Conservation (phyloP, 2,888 invertebrate genomes). For the Penaeus monodon region DNA sequence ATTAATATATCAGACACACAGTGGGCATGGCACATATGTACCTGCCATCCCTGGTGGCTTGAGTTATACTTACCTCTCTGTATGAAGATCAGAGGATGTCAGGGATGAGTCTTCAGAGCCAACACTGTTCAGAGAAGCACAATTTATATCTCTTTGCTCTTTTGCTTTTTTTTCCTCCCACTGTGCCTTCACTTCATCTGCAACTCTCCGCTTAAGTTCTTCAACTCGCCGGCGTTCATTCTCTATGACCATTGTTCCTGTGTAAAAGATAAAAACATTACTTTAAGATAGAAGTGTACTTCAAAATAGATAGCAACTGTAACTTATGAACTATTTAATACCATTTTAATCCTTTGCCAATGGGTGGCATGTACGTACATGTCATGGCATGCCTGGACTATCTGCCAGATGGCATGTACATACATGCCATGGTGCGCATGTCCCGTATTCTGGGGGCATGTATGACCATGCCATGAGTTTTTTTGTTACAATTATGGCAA, state of each 20-base stretch:
- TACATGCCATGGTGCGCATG: not conserved
- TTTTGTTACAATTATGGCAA: too few relatives aligned
- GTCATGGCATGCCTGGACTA: too few relatives aligned
- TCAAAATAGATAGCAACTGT: too few relatives aligned
- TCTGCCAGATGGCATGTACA: not conserved
- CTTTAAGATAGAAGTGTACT: too few relatives aligned
- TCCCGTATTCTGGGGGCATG: too few relatives aligned
- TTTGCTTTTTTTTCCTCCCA: slow-evolving; percentile 80
- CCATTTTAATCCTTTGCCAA: not conserved
- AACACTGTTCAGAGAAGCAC: slow-evolving; percentile 76
- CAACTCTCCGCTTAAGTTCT: slow-evolving; percentile 86
- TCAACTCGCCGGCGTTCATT: slow-evolving; percentile 89
- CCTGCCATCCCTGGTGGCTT: too few relatives aligned
- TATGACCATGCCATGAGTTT: too few relatives aligned
- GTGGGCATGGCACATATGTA: too few relatives aligned
- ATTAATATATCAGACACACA: too few relatives aligned
- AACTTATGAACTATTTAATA: too few relatives aligned
- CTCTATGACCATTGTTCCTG: slow-evolving; percentile 91
- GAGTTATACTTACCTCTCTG: slow-evolving; percentile 47
- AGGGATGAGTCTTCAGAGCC: slow-evolving; percentile 75
- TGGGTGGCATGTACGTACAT: not conserved
- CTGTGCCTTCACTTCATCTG: slow-evolving; percentile 88
- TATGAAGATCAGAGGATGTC: slow-evolving; percentile 54
- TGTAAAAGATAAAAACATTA: not conserved
- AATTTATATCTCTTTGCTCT: slow-evolving; percentile 69